Percentiles rank a stretch among this genome's conserved stretches.
Evolutionary conservation across 2,797 vertebrate genomes (phyloP).

Genomic region (Argentina silus): DNA sequence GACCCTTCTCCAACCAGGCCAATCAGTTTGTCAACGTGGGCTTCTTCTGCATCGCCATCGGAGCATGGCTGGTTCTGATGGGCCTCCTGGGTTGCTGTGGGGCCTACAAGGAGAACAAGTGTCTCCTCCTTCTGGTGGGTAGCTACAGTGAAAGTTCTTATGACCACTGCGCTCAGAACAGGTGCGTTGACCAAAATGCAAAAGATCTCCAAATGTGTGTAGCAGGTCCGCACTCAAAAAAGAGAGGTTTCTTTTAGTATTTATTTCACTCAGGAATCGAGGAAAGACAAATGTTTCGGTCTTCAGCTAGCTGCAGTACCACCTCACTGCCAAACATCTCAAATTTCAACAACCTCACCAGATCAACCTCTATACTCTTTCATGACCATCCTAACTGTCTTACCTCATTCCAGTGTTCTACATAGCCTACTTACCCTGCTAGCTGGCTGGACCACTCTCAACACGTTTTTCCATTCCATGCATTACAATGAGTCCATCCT

Average conservation of each 20-base stretch:
- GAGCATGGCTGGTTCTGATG: slow-evolving; percentile 78
- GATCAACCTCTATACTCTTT: background rate
- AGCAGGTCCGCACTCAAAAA: background rate
- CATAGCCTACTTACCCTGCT: too few relatives aligned
- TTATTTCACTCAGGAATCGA: background rate
- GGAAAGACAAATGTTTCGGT: background rate
- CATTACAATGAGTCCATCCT: background rate
- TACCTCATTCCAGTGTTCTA: background rate
- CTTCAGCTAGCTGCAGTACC: background rate
- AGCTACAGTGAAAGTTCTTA: too few relatives aligned
- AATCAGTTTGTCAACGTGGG: slow-evolving; percentile 82
- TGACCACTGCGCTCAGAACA: too few relatives aligned
- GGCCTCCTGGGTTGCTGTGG: slow-evolving; percentile 87
- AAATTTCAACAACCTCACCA: background rate
- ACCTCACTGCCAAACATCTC: background rate
- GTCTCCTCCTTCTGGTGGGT: slow-evolving; percentile 86
- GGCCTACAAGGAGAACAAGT: slow-evolving; percentile 87
- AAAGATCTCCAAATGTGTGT: too few relatives aligned
- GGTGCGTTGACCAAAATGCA: too few relatives aligned
- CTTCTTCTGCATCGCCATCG: slow-evolving; percentile 84
- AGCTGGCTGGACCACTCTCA: too few relatives aligned
- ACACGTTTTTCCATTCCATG: background rate
- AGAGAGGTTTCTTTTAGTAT: background rate
- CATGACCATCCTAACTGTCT: background rate
- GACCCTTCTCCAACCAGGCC: slow-evolving; percentile 65